Conservation (phyloP, 2,888 invertebrate species). For the Acanthosepion pharaonis region DNA sequence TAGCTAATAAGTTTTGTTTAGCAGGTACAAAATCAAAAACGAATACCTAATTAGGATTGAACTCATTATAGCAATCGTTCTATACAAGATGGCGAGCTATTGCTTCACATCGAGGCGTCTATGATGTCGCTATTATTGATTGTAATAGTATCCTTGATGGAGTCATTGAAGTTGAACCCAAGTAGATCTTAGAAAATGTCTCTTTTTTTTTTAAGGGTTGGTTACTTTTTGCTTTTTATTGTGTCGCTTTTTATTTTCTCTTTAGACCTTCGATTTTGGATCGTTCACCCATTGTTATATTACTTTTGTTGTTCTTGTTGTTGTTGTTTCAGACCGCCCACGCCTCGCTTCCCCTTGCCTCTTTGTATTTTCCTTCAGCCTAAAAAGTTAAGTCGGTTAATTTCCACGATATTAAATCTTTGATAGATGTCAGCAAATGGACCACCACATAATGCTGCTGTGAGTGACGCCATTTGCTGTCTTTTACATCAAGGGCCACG, state of each 20-base stretch:
- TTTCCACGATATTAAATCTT: background rate
- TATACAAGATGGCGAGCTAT: too few species aligned
- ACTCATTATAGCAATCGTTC: too few species aligned
- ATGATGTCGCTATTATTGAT: too few species aligned
- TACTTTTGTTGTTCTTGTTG: background rate
- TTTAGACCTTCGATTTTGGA: background rate
- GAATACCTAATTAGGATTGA: too few species aligned
- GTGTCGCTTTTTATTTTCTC: background rate
- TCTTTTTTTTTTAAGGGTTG: too few species aligned
- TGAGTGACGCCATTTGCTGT: background rate
- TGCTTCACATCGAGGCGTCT: too few species aligned
- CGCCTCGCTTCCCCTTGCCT: background rate
- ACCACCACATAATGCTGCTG: background rate
- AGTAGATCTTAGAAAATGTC: too few species aligned
- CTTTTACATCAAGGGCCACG: background rate
- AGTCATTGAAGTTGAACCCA: too few species aligned
- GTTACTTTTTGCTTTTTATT: background rate
- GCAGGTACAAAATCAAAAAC: too few species aligned
- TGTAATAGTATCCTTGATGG: too few species aligned
- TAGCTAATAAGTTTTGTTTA: too few species aligned
- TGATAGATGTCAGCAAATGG: background rate
- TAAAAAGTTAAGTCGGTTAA: constrained; percentile 7
- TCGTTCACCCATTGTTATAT: background rate
- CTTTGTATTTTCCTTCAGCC: background rate
- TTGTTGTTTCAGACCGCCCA: background rate